A percentile compares a stretch with the other conserved stretches of the same genome.
Conservation (phyloP, 2,888 invertebrate genomes). For the Dynastes grantii region DNA sequence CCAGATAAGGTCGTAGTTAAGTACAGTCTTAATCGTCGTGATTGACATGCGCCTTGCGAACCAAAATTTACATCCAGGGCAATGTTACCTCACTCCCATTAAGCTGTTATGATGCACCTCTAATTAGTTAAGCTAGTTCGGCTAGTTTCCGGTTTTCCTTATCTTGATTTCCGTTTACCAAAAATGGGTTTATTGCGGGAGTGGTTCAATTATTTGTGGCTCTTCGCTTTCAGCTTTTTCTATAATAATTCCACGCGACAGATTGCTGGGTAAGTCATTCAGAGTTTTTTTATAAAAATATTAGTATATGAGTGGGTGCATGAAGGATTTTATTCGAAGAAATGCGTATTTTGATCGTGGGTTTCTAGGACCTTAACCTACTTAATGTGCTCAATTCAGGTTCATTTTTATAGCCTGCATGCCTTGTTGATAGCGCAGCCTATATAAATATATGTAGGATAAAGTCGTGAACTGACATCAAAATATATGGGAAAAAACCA, state of each 20-base stretch:
- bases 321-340: neutral
- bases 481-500: slow-evolving; percentile 26
- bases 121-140: neutral
- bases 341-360: neutral
- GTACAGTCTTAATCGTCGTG: neutral
- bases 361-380: slow-evolving; percentile 10
- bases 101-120: neutral
- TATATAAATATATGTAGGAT: slow-evolving; percentile 21
- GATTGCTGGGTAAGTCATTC: slow-evolving; percentile 61
- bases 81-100: neutral
- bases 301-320: neutral
- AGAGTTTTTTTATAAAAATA: neutral
- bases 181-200: slow-evolving; percentile 59
- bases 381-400: neutral
- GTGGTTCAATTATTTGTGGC: slow-evolving; percentile 62
- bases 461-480: slow-evolving; percentile 22
- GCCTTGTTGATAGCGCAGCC: neutral
- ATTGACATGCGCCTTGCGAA: slow-evolving; percentile 24
- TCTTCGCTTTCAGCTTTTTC: slow-evolving; percentile 60
- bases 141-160: neutral
- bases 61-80: neutral
- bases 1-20: slow-evolving; percentile 24
- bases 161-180: neutral
- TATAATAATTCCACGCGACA: slow-evolving; percentile 56
- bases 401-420: slow-evolving; percentile 9